These are phyloP conservation scores for Procambarus virginalis DNA, from an alignment of 1,140 invertebrate genomes.

Conservation along the genomic window DNA sequence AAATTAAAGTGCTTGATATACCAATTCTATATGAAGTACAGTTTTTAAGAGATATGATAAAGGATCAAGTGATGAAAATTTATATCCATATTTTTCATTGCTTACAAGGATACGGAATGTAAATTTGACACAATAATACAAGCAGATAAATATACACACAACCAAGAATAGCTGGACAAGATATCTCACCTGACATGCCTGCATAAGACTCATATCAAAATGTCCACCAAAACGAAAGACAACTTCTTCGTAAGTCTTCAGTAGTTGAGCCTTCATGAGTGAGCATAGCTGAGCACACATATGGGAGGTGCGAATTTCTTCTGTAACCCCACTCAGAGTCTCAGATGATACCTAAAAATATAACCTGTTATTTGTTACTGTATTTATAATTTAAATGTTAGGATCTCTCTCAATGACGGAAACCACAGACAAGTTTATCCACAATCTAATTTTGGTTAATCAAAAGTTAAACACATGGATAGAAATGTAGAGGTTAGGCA, in stretches of 20 bases:
- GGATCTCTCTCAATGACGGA: too few species aligned
- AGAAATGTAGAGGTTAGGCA: too few species aligned
- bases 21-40: too few species aligned
- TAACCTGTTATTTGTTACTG: neutral
- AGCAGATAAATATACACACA: neutral
- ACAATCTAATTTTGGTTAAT: too few species aligned
- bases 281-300: conserved; percentile 85
- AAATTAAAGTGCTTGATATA: too few species aligned
- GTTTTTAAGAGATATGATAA: too few species aligned
- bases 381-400: too few species aligned
- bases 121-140: neutral
- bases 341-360: conserved; percentile 43
- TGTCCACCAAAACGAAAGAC: conserved; percentile 76
- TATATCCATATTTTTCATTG: neutral
- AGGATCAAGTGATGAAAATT: too few species aligned
- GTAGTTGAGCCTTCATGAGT: conserved; percentile 83
- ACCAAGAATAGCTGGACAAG: neutral
- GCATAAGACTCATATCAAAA: conserved; percentile 70
- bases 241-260: conserved; percentile 82
- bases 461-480: too few species aligned
- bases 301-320: conserved; percentile 73
- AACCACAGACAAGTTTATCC: too few species aligned
- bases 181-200: conserved; percentile 56
- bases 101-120: neutral
- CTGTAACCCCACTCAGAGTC: conserved; percentile 71